Conservation (phyloP, 2,888 invertebrate species). For the Zygaena filipendulae region DNA sequence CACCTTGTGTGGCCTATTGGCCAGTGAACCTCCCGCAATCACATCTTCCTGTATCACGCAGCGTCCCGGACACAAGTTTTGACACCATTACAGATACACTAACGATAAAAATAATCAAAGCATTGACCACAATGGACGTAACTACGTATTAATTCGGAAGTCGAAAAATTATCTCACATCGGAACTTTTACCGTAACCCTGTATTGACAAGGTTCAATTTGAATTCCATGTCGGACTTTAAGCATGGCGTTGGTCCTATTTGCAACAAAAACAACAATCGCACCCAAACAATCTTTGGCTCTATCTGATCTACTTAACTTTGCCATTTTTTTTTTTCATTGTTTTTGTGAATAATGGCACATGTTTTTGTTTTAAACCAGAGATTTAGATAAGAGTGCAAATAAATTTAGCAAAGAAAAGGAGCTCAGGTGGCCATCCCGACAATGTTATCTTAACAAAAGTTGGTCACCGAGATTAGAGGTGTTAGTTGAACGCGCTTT, state of each 20-base stretch:
- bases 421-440: conserved; percentile 27
- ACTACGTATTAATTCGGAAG: conserved; percentile 13
- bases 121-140: conserved; percentile 48
- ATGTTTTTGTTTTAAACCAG: conserved; percentile 53
- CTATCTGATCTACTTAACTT: conserved; percentile 58
- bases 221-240: conserved; percentile 10
- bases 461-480: conserved; percentile 38
- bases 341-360: conserved; percentile 40
- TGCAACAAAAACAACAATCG: conserved; percentile 36
- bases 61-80: conserved; percentile 59
- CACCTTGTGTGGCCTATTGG: conserved; percentile 57
- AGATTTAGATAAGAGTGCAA: conserved; percentile 38
- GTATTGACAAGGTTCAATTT: too few relatives aligned
- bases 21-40: conserved; percentile 39
- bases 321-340: conserved; percentile 47
- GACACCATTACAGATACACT: conserved; percentile 55
- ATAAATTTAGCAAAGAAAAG: conserved; percentile 47
- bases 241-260: too few relatives aligned
- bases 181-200: too few relatives aligned
- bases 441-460: conserved; percentile 36
- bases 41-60: conserved; percentile 60
- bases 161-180: too few relatives aligned
- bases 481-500: conserved; percentile 40
- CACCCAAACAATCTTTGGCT: conserved; percentile 48
- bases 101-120: conserved; percentile 58